Conservation (phyloP, 2,888 invertebrate genomes). For the Lithophane semibrunnea region DNA sequence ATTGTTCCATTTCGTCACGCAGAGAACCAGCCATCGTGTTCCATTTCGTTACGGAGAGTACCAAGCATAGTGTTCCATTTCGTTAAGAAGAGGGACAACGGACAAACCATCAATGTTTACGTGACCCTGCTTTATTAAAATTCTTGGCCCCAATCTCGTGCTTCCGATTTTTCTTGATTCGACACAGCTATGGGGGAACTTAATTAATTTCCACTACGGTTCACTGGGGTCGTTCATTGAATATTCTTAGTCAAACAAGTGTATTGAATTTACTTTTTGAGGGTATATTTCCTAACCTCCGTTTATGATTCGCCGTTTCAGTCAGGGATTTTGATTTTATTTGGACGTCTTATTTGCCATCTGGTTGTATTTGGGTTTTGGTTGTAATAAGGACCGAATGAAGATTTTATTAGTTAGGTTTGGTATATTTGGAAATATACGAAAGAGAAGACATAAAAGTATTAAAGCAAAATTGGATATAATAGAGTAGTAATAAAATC, state of each 20-base stretch:
- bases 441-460: constrained; percentile 5
- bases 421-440: constrained; percentile 17
- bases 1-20: constrained; percentile 43
- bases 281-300: constrained; percentile 55
- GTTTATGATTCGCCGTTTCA: constrained; percentile 52
- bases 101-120: constrained; percentile 83
- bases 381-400: constrained; percentile 27
- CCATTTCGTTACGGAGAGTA: constrained; percentile 40
- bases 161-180: constrained; percentile 75
- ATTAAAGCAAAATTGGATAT: constrained; percentile 17
- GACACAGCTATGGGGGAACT: constrained; percentile 75
- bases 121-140: constrained; percentile 88
- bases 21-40: constrained; percentile 50
- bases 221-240: constrained; percentile 71
- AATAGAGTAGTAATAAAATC: constrained; percentile 7
- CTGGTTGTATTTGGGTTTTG: constrained; percentile 37
- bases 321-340: constrained; percentile 58
- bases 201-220: constrained; percentile 84
- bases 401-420: constrained; percentile 46
- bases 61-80: constrained; percentile 50
- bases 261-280: constrained; percentile 67
- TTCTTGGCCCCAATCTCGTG: constrained; percentile 81
- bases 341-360: constrained; percentile 57
- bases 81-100: constrained; percentile 53
- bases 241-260: constrained; percentile 71